phyloP scores from a whole-genome alignment of 2,888 invertebrate species.

The Acanthacorydalis orientalis region DNA sequence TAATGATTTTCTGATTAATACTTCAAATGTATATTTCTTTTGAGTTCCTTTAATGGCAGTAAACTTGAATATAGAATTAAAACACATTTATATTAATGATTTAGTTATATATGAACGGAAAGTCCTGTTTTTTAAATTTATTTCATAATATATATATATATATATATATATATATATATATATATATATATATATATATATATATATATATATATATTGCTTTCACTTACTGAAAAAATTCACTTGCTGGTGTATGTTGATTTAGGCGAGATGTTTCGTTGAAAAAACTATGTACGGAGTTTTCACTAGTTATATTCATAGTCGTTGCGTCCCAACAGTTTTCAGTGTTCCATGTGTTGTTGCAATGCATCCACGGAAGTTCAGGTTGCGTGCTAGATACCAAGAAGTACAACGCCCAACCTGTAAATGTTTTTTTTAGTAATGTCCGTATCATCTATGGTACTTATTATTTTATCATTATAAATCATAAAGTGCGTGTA shows the following conservation, averaged over 20 bases:
- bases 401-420: slow-evolving; percentile 69
- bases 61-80: too few relatives aligned
- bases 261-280: slow-evolving; percentile 29
- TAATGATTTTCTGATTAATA: too few relatives aligned
- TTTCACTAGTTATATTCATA: not conserved
- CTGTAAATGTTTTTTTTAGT: slow-evolving; percentile 14
- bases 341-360: slow-evolving; percentile 66
- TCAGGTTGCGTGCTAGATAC: slow-evolving; percentile 49
- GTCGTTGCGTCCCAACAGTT: slow-evolving; percentile 41
- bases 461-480: not conserved
- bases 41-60: too few relatives aligned
- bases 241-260: slow-evolving; percentile 53
- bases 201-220: too few relatives aligned
- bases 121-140: too few relatives aligned
- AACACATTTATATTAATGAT: too few relatives aligned
- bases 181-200: too few relatives aligned
- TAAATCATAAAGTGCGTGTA: too few relatives aligned
- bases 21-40: too few relatives aligned
- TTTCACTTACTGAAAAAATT: slow-evolving; percentile 55
- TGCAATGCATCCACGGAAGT: slow-evolving; percentile 67
- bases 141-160: too few relatives aligned
- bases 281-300: slow-evolving; percentile 18
- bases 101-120: too few relatives aligned
- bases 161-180: too few relatives aligned
- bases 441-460: not conserved